Evolutionary conservation across 2,113 vertebrate genomes (phyloP).

Genomic region (Periophthalmus modestus): DNA sequence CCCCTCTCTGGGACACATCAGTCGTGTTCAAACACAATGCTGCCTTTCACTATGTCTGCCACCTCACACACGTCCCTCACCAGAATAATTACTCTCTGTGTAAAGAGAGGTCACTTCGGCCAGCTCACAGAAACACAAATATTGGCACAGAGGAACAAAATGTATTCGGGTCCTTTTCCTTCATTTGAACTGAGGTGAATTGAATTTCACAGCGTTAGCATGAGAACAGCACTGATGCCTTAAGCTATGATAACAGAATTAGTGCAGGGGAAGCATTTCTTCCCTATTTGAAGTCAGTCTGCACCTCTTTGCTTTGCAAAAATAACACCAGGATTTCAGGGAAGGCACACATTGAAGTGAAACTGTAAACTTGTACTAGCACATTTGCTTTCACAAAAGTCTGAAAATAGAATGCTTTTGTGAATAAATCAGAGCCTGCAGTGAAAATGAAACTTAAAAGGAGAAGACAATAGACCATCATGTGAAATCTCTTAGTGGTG

Average conservation of each 20-base stretch:
- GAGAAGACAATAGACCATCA: neutral
- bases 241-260: constrained; percentile 77
- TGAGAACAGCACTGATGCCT: constrained; percentile 65
- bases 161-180: constrained; percentile 66
- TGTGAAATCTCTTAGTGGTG: neutral
- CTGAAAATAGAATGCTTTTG: constrained; percentile 61
- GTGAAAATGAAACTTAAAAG: constrained; percentile 18
- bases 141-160: constrained; percentile 79
- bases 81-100: constrained; percentile 78
- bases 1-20: constrained; percentile 63
- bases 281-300: constrained; percentile 60
- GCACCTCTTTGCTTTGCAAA: constrained; percentile 57
- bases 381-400: constrained; percentile 51
- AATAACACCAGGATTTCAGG: constrained; percentile 61
- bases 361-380: constrained; percentile 49
- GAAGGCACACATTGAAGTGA: constrained; percentile 44
- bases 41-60: constrained; percentile 73
- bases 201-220: constrained; percentile 75
- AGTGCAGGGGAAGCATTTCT: constrained; percentile 70
- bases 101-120: constrained; percentile 73
- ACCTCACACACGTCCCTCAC: constrained; percentile 69
- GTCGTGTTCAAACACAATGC: constrained; percentile 75
- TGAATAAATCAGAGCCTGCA: constrained; percentile 57
- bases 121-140: constrained; percentile 77
- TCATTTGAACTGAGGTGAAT: constrained; percentile 72